These are phyloP conservation scores for Sycophila texana DNA, from an alignment of 2,888 invertebrate genomes.

Conservation along the genomic window DNA sequence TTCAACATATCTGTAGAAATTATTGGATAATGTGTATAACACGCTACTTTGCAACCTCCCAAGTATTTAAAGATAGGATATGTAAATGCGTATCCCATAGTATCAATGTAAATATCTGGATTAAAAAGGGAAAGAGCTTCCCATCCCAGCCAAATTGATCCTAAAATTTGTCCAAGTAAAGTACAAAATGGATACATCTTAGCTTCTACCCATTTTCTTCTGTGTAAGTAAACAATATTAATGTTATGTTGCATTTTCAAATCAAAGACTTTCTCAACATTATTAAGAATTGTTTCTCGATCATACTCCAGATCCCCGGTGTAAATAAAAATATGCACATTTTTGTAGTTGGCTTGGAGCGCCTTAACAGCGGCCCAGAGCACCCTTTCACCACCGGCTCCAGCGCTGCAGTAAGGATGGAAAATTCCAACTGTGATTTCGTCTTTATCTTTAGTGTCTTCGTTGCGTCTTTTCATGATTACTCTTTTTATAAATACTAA, in stretches of 20 bases:
- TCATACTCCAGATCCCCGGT: conserved; percentile 91
- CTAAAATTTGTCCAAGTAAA: conserved; percentile 92
- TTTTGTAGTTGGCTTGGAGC: conserved; percentile 82
- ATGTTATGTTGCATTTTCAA: conserved; percentile 82
- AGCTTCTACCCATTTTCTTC: conserved; percentile 88
- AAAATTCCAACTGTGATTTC: conserved; percentile 88
- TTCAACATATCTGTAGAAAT: conserved; percentile 95
- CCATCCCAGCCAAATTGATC: conserved; percentile 89
- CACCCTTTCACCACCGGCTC: conserved; percentile 98
- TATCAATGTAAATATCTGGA: conserved; percentile 95
- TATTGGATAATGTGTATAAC: conserved; percentile 97
- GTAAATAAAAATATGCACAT: conserved; percentile 89
- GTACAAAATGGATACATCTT: conserved; percentile 93
- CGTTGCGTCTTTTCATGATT: conserved; percentile 62
- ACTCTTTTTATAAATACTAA: conserved; percentile 36
- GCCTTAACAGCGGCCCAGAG: conserved; percentile 94
- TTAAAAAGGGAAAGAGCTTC: conserved; percentile 91
- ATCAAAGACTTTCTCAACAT: conserved; percentile 86
- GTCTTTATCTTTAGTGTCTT: conserved; percentile 60
- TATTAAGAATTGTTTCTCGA: conserved; percentile 86
- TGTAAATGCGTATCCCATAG: conserved; percentile 96
- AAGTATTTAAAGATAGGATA: conserved; percentile 93
- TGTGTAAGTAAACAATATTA: conserved; percentile 87
- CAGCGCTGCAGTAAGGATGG: conserved; percentile 98
- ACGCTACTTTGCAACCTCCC: conserved; percentile 87